Percentiles rank a stretch among this genome's conserved stretches.
Evolutionary conservation across 2,113 vertebrate genomes (phyloP).

Genomic region (Myanophis thanlyinensis): DNA sequence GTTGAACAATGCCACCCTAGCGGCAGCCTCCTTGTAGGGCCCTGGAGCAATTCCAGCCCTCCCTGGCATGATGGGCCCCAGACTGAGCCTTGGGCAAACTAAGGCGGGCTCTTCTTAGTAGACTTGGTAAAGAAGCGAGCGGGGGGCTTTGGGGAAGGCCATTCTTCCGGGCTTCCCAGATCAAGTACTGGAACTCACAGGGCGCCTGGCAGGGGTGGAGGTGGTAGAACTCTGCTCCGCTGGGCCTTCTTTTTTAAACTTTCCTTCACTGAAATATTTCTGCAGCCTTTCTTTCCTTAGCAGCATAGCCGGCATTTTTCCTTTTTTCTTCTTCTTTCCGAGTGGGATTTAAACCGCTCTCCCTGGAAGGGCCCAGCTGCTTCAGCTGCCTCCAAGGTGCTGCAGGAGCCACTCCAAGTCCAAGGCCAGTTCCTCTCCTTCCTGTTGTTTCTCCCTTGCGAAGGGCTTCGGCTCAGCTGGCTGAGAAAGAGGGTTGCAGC

Average conservation of each 20-base stretch:
- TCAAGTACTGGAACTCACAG: not conserved
- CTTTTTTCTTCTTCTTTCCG: not conserved
- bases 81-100: not conserved
- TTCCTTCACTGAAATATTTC: not conserved
- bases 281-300: not conserved
- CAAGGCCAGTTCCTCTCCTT: not conserved
- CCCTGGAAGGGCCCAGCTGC: not conserved
- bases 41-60: not conserved
- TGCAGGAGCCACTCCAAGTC: not conserved
- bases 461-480: not conserved
- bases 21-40: not conserved
- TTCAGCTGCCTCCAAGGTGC: not conserved
- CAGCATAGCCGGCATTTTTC: not conserved
- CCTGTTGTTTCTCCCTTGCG: not conserved
- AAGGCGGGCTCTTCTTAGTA: not conserved
- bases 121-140: not conserved
- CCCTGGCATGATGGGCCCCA: not conserved
- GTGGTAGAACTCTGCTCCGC: not conserved
- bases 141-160: not conserved
- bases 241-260: not conserved
- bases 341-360: not conserved
- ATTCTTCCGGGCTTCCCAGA: not conserved
- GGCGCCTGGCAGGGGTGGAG: not conserved
- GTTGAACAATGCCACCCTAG: not conserved
- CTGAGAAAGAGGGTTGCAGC: not conserved